phyloP scores from a whole-genome alignment of 1,140 invertebrate genomes.

The Paracyclopina nana region DNA sequence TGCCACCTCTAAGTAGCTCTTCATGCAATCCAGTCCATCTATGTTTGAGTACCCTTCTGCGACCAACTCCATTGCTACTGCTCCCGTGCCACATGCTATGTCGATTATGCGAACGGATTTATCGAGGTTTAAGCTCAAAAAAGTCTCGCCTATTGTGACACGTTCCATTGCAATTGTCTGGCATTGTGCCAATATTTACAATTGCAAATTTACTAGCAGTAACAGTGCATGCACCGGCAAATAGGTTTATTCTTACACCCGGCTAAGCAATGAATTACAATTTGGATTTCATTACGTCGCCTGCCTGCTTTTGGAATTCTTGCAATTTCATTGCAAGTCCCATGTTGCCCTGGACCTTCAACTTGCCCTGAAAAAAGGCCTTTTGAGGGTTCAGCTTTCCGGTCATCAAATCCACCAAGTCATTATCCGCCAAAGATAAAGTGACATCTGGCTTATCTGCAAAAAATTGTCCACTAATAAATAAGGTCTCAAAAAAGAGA shows the following conservation, averaged over 20 bases:
- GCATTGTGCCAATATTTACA: too few relatives aligned
- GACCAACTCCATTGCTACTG: not conserved
- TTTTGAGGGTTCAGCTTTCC: slow-evolving; percentile 84
- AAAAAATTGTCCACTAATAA: too few relatives aligned
- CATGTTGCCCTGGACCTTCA: slow-evolving; percentile 90
- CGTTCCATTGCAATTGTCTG: too few relatives aligned
- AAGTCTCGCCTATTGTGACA: not conserved
- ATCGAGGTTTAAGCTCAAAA: not conserved
- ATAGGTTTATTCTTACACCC: too few relatives aligned
- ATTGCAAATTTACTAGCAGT: too few relatives aligned
- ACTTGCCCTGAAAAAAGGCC: slow-evolving; percentile 92
- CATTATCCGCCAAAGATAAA: slow-evolving; percentile 63
- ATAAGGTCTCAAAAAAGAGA: too few relatives aligned
- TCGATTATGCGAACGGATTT: not conserved
- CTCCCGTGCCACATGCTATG: not conserved
- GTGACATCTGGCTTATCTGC: slow-evolving; percentile 72
- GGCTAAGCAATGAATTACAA: too few relatives aligned
- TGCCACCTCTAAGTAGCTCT: not conserved
- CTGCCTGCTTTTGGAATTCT: slow-evolving; percentile 45
- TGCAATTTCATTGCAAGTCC: slow-evolving; percentile 81
- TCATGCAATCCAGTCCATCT: not conserved
- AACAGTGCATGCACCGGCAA: too few relatives aligned
- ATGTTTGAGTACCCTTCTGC: not conserved
- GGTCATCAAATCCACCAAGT: slow-evolving; percentile 61
- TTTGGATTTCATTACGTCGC: slow-evolving; percentile 39